A percentile compares a stretch with the other conserved stretches of the same genome.
phyloP scores from a whole-genome alignment of 2,797 vertebrate species.

The Oreochromis mossambicus region DNA sequence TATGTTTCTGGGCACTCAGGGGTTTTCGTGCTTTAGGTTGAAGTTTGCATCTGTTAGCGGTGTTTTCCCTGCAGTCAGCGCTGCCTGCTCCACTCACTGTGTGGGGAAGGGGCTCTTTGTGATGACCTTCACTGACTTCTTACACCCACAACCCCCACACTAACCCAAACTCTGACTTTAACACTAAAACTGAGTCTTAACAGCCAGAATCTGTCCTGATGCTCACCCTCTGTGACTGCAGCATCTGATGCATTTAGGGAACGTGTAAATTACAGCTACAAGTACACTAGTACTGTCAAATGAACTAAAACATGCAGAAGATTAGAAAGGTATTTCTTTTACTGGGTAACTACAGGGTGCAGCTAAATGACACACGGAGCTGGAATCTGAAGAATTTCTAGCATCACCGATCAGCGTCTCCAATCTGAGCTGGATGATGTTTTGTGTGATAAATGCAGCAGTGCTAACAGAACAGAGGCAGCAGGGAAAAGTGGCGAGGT shows the following conservation, averaged over 20 bases:
- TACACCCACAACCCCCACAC: accelerated
- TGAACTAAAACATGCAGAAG: neutral
- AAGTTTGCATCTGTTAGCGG: neutral
- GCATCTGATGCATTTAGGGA: neutral
- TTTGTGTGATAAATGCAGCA: neutral
- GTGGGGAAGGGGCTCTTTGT: neutral
- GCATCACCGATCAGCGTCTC: neutral
- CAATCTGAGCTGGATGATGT: neutral
- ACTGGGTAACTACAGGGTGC: neutral
- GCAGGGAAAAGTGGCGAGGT: neutral
- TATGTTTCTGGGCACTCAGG: neutral
- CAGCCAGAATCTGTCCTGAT: neutral
- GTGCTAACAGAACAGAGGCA: neutral
- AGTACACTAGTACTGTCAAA: neutral
- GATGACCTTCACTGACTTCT: neutral
- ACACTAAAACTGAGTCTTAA: neutral
- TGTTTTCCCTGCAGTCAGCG: neutral
- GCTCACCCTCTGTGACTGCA: neutral
- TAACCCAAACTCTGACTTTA: neutral
- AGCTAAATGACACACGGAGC: neutral
- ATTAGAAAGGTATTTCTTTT: neutral
- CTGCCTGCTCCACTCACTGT: neutral
- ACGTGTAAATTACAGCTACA: neutral
- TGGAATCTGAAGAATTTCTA: conserved; percentile 25
- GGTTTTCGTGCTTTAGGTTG: neutral